Evolutionary conservation across 2,797 vertebrate genomes (phyloP).

Genomic region (Florisuga fusca): DNA sequence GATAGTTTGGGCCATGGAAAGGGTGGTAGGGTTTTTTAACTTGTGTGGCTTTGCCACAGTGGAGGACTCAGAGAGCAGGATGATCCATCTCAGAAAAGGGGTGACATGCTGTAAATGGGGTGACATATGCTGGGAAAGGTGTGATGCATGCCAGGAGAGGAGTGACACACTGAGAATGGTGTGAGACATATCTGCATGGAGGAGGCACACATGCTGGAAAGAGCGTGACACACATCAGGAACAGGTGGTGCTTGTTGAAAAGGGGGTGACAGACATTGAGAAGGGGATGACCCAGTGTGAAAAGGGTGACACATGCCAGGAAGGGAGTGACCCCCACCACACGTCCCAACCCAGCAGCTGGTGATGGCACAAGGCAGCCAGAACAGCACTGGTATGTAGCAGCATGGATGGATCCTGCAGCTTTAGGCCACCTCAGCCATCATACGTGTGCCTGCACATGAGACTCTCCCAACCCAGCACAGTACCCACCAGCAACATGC

Average conservation of each 20-base stretch:
- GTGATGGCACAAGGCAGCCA: not conserved
- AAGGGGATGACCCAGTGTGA: not conserved
- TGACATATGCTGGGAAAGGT: not conserved
- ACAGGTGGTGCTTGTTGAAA: not conserved
- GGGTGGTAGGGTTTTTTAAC: not conserved
- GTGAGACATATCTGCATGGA: not conserved
- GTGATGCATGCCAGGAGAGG: not conserved
- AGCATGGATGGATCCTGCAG: rapidly evolving
- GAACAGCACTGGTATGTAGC: not conserved
- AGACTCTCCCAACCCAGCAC: rapidly evolving
- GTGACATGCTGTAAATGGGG: not conserved
- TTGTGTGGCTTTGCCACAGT: not conserved
- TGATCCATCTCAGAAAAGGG: not conserved
- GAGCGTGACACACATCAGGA: not conserved
- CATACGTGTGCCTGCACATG: rapidly evolving
- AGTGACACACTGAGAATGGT: not conserved
- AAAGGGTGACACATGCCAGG: not conserved
- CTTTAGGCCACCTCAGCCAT: not conserved
- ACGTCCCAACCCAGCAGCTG: not conserved
- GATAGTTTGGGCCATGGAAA: not conserved
- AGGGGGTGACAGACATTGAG: not conserved
- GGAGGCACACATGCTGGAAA: not conserved
- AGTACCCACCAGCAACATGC: not conserved
- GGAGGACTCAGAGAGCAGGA: not conserved
- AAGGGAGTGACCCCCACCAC: not conserved